Conservation (phyloP, 2,113 vertebrate genomes). For the Paedocypris sp. region DNA sequence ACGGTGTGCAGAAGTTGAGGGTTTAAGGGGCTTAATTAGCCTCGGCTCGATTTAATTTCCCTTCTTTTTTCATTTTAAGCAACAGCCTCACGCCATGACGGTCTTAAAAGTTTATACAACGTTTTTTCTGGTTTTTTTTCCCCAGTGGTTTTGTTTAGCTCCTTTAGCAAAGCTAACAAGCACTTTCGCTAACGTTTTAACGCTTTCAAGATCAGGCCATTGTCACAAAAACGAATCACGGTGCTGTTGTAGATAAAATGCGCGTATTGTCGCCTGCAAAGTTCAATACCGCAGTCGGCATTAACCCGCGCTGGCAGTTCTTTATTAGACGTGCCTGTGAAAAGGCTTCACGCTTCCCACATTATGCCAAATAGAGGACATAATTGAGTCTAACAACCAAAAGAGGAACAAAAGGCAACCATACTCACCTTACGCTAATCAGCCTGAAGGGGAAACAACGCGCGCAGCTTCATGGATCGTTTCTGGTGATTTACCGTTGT, state of each 20-base stretch:
- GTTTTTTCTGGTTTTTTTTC: too few species aligned
- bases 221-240: neutral
- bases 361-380: conserved; percentile 1
- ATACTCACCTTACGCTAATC: conserved; percentile 10
- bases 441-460: neutral
- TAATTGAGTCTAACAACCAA: conserved; percentile 12
- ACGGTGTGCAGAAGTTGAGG: neutral
- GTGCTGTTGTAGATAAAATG: conserved; percentile 9
- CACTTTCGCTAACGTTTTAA: neutral
- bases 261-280: neutral
- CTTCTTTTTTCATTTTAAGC: neutral
- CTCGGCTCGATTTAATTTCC: neutral
- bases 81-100: too few species aligned
- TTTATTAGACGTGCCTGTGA: neutral
- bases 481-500: neutral
- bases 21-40: neutral
- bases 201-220: neutral
- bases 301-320: neutral
- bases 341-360: neutral
- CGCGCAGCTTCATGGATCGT: too few species aligned
- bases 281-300: conserved; percentile 1
- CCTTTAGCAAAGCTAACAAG: too few species aligned
- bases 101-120: too few species aligned
- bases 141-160: too few species aligned
- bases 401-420: conserved; percentile 8